Base-by-base conservation (phyloP, 2,797 vertebrate species). In the Gymnodraco acuticeps region DNA sequence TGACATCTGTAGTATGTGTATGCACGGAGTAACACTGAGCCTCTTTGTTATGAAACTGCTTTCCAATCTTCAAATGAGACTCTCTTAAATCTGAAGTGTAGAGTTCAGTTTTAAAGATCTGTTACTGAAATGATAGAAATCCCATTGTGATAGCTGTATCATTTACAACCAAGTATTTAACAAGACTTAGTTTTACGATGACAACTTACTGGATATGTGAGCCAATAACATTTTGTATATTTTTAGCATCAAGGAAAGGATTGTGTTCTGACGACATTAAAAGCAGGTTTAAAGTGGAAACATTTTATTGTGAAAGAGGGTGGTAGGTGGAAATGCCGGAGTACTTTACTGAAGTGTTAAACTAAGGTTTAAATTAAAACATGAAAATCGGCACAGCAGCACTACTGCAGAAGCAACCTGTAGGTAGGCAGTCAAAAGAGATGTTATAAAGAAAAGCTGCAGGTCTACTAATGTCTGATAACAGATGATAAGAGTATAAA, bases 341-440 rank as follows among this genome's bases (percentile, higher is more conserved):
- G 70, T 50, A 63, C 38, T 85, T 91, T 89, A 86, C 89, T 83
- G 75, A 83, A 63, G 81, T 87, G 85, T 90, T 84, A 84, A 87
- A 89, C 73, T 27, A 27, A 27, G 69, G 78, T 73, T 81, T 73
- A 70, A 27, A 27, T 48, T 71, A 66, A 89, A 88, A 66, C 59
- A 52, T 63, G 23, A 56, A 65, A 84, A 88, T 89, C 85, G 76
- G 77, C 20, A 74, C 83, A 87, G 82, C 75, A 86, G 80, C 67
- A 70, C 58, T 42, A 45, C 60, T 75, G 55, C 65, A 61, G 54
- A 23, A 71, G 23, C 63, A 74, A 74, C 67, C 45, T 77, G 71
- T 68, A 73, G 43, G 47, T 60, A 65, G 31, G 55, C 38, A 71
- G 61, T 72, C 46, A 31, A 64, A 65, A 17, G 43, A 31, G 2